These are phyloP conservation scores for Tolypeutes matacus DNA, from an alignment of 2,797 vertebrate species.

Conservation along the genomic window DNA sequence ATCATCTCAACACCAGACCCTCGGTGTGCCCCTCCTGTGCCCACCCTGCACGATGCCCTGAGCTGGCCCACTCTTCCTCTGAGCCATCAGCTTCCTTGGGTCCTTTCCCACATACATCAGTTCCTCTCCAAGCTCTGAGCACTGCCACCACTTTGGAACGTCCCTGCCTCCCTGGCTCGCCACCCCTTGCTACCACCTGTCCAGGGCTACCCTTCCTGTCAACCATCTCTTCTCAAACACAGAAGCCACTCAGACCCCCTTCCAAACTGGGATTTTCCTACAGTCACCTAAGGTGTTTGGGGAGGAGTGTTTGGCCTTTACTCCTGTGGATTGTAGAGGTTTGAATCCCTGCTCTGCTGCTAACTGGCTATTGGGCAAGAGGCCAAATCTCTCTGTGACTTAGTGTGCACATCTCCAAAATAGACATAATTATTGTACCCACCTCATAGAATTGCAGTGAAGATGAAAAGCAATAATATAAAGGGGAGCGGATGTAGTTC, in stretches of 20 bases:
- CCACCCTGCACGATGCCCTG: background rate
- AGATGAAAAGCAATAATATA: background rate
- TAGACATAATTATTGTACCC: background rate
- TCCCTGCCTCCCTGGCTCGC: background rate
- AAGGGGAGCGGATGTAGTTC: too few species aligned
- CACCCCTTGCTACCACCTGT: background rate
- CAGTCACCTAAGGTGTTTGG: background rate
- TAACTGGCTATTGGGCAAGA: background rate
- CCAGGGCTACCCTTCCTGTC: background rate
- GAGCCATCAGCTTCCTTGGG: background rate
- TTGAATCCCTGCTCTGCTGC: background rate
- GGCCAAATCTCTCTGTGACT: conserved; percentile 16
- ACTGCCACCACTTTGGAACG: background rate
- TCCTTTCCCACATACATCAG: background rate
- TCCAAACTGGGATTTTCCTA: conserved; percentile 21
- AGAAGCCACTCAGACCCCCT: background rate
- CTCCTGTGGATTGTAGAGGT: background rate
- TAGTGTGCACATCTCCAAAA: conserved; percentile 28
- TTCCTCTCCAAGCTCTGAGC: conserved; percentile 9
- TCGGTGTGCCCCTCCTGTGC: background rate
- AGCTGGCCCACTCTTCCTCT: conserved; percentile 3
- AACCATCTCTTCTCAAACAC: conserved; percentile 14
- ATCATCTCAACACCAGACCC: background rate
- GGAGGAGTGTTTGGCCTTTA: background rate
- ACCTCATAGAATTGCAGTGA: background rate